Evolutionary conservation across 2,888 invertebrate species (phyloP).

Genomic region (Oxystoma pomonae): DNA sequence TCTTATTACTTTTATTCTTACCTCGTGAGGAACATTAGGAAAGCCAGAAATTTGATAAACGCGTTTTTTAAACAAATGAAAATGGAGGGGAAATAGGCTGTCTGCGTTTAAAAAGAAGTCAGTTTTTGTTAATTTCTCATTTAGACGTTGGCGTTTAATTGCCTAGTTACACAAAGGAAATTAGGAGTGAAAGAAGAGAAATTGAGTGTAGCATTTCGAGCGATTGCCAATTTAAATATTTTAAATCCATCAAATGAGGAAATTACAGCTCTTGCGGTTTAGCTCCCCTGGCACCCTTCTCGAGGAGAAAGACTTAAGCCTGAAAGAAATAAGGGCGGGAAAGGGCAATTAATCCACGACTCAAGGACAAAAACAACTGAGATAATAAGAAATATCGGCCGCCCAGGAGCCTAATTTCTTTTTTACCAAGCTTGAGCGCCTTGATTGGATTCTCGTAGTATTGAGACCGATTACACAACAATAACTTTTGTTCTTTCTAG

Average conservation of each 20-base stretch:
- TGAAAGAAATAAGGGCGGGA: conserved; percentile 6
- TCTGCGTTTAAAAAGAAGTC: too few relatives aligned
- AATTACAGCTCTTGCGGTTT: conserved; percentile 12
- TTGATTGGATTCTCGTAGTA: background rate
- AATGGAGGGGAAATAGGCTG: too few relatives aligned
- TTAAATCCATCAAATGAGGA: conserved; percentile 20
- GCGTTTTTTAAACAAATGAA: too few relatives aligned
- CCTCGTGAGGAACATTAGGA: too few relatives aligned
- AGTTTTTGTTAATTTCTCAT: too few relatives aligned
- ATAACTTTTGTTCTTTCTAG: background rate
- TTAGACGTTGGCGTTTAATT: too few relatives aligned
- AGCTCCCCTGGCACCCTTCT: conserved; percentile 8
- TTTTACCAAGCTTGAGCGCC: conserved; percentile 9
- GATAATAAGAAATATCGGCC: conserved; percentile 17
- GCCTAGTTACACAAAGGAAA: conserved; percentile 19
- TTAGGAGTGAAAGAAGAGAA: conserved; percentile 11
- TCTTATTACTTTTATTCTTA: too few relatives aligned
- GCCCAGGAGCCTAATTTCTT: conserved; percentile 8
- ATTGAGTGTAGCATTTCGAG: conserved; percentile 12
- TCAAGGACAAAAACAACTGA: conserved; percentile 11
- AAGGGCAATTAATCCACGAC: conserved; percentile 16
- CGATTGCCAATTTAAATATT: conserved; percentile 21
- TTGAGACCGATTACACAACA: too few relatives aligned
- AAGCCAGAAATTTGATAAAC: too few relatives aligned
- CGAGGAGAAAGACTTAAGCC: conserved; percentile 7